Conservation (phyloP, 2,888 invertebrate species). For the Calliopum simillimum region DNA sequence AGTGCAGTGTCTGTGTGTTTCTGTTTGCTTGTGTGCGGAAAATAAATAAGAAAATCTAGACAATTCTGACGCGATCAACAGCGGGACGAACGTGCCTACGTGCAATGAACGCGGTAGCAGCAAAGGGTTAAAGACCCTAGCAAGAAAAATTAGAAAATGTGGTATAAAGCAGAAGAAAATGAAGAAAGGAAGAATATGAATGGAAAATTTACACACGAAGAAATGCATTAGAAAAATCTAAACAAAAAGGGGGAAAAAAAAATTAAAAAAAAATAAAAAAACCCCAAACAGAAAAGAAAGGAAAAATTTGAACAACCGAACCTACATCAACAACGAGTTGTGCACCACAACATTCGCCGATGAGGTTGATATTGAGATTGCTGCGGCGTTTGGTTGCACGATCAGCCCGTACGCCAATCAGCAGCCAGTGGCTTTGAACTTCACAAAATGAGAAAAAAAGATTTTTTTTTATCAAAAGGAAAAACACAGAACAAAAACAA, state of each 20-base stretch:
- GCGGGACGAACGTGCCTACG: conserved; percentile 34
- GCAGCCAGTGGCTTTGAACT: conserved; percentile 35
- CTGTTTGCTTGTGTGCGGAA: too few species aligned
- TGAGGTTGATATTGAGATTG: not conserved
- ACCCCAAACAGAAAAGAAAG: not conserved
- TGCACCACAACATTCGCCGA: not conserved
- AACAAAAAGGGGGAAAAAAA: not conserved
- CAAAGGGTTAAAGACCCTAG: conserved; percentile 64
- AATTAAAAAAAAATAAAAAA: not conserved
- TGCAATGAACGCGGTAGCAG: conserved; percentile 53
- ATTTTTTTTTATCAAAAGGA: conserved; percentile 7
- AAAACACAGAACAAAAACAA: conserved; percentile 11
- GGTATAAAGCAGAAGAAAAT: not conserved
- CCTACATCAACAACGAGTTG: conserved; percentile 1
- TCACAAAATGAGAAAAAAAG: conserved; percentile 7
- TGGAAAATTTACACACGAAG: conserved; percentile 33
- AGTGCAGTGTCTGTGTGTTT: too few species aligned
- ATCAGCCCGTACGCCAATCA: conserved; percentile 15
- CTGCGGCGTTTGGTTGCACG: conserved; percentile 25
- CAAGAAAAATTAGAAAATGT: not conserved
- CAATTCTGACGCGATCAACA: conserved; percentile 17
- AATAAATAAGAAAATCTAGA: conserved; percentile 12
- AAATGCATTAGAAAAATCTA: conserved; percentile 27
- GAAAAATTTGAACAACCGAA: conserved; percentile 3
- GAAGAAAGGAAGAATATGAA: not conserved